phyloP scores from a whole-genome alignment of 2,797 vertebrate species.

The Anomalospiza imberbis region DNA sequence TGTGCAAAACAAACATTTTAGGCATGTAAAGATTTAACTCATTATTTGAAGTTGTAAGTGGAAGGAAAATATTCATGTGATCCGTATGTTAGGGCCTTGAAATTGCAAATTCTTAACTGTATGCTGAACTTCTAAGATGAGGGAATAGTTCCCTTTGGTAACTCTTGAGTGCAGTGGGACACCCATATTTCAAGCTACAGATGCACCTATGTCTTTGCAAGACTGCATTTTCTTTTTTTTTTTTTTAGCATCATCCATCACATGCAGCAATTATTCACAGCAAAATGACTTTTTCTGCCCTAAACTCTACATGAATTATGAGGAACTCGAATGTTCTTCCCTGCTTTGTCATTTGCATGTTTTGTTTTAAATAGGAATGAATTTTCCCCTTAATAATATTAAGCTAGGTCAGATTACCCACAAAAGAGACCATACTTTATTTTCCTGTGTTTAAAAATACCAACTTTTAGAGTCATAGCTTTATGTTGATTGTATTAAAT shows the following conservation, averaged over 20 bases:
- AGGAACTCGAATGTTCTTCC: neutral
- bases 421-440: neutral
- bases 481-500: neutral
- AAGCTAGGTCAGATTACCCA: neutral
- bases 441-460: neutral
- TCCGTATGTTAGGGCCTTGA: neutral
- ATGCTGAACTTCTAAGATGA: neutral
- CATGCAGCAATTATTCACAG: neutral
- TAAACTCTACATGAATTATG: neutral
- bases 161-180: neutral
- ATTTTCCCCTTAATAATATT: neutral
- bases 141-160: neutral
- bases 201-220: neutral
- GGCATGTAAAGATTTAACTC: neutral
- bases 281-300: neutral
- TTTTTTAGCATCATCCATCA: neutral
- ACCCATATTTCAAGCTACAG: neutral
- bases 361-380: neutral
- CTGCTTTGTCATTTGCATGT: neutral
- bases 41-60: neutral
- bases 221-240: neutral
- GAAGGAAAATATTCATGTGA: neutral
- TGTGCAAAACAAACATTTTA: neutral
- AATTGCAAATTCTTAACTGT: neutral
- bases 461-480: neutral